These are phyloP conservation scores for Candoia aspera DNA, from an alignment of 2,113 vertebrate genomes.

Conservation along the genomic window DNA sequence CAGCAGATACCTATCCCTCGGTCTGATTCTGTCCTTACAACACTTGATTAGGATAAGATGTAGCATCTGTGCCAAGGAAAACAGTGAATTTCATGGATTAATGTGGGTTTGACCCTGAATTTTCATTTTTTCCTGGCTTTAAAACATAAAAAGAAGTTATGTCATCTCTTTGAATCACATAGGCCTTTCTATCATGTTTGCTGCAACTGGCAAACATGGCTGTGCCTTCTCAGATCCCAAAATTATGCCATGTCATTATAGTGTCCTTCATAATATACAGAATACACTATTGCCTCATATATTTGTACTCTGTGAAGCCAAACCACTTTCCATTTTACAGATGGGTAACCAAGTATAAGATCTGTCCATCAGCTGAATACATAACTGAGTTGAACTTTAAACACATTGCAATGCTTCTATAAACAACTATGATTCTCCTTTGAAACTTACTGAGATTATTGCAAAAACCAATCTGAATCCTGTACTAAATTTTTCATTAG, in stretches of 20 bases:
- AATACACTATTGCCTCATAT: not conserved
- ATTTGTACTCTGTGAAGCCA: not conserved
- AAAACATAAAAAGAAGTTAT: not conserved
- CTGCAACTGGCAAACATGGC: not conserved
- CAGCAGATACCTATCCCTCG: not conserved
- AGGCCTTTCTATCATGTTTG: not conserved
- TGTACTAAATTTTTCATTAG: rapidly evolving
- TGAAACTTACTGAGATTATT: not conserved
- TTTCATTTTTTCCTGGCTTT: not conserved
- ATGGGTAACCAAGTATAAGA: not conserved
- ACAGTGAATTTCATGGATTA: not conserved
- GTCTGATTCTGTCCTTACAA: not conserved
- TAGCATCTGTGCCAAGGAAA: not conserved
- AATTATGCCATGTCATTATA: not conserved
- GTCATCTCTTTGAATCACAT: not conserved
- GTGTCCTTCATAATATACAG: not conserved
- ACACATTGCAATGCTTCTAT: rapidly evolving
- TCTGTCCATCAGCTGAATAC: not conserved
- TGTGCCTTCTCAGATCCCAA: not conserved
- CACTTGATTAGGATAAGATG: not conserved
- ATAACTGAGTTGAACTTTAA: not conserved
- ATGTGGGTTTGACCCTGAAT: not conserved
- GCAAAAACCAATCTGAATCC: not conserved
- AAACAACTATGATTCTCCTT: not conserved
- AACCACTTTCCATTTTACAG: not conserved